Conservation (phyloP, 2,797 vertebrate genomes). For the Graptemys geographica region DNA sequence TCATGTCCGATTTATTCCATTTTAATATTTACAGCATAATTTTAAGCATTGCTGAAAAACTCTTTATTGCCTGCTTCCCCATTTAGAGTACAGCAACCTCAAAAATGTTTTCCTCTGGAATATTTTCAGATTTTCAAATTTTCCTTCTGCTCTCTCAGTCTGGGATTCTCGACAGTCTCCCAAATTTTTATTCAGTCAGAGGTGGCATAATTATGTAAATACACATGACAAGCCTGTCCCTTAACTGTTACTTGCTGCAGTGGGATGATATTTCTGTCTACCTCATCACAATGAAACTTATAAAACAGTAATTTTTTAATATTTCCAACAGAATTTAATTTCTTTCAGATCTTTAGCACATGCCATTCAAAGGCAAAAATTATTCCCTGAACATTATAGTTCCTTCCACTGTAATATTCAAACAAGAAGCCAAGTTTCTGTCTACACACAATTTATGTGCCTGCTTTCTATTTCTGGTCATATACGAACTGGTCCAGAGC, state of each 20-base stretch:
- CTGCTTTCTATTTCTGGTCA: background rate
- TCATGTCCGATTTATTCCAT: background rate
- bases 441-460: background rate
- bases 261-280: background rate
- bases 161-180: background rate
- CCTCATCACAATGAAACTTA: background rate
- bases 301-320: background rate
- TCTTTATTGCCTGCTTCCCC: background rate
- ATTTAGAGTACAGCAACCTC: background rate
- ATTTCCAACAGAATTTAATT: background rate
- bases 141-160: background rate
- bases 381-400: background rate
- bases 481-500: background rate
- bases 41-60: background rate
- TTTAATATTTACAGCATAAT: background rate
- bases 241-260: background rate
- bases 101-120: background rate
- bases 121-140: background rate
- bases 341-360: background rate
- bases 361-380: background rate
- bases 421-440: background rate
- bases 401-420: background rate
- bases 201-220: background rate
- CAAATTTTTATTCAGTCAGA: background rate
- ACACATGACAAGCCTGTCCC: background rate